Base-by-base conservation (phyloP, 2,888 invertebrate genomes). In the Drosophila testacea region DNA sequence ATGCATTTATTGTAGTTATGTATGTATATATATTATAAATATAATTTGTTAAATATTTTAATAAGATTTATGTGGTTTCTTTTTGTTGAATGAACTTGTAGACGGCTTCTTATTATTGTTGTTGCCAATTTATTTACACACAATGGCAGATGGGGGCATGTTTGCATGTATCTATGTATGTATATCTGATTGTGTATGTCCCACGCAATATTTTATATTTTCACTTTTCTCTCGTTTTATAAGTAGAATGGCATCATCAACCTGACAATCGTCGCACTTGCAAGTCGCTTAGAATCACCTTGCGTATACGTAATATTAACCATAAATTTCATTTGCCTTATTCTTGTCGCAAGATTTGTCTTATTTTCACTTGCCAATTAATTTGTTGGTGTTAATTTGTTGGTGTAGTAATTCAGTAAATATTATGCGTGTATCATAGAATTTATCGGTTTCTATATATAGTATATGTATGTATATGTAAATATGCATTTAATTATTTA, bases 401-500 rank as follows among this genome's bases (percentile, higher is more conserved):
- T n/a, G 36, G n/a, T 36, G 36, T 55, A 32, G 34, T 50, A 39
- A 46, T n/a, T 22, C 5, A 48, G n/a, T 39, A 34, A 39, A 39
- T 55, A 48, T 55, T 61, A 50, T 73, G 56, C 64, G 28, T 55
- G 52, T 73, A 42, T 39, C 27, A 36, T 30, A 51, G 27, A 27
- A 30, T 62, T 42, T 77, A 63, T 62, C 61, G 47, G 27, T 59
- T 54, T 73, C 16, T 59, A 41, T 63, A 36, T 63, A 48, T 47
- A 16, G 38, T 63, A 36, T 63, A 48, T 47, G 16, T 50, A 9
- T 39, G 7, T 57, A 39, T 50, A 9, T 71, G 39, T 71, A 63
- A 59, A 47, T 73, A 73, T 76, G 73, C 69, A 67, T 82, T 73
- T 68, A 74, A 72, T 83, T 74, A 50, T 79, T 76, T 73, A 88